Evolutionary conservation across 2,113 vertebrate species (phyloP).

Genomic region (Xiphophorus maculatus): DNA sequence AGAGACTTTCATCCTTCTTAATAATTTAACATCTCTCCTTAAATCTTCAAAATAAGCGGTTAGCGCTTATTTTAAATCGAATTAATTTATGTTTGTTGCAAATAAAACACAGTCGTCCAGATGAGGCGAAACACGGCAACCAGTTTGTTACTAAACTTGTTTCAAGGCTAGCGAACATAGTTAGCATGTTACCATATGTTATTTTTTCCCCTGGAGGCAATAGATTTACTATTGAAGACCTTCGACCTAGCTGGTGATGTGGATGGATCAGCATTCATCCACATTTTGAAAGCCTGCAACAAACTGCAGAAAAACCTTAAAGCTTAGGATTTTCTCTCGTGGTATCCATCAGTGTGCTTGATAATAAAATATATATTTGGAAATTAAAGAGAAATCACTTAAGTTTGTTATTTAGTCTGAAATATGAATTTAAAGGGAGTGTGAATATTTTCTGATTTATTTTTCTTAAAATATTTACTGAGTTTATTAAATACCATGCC

Average conservation of each 20-base stretch:
- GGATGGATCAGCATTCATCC: background rate
- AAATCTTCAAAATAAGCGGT: background rate
- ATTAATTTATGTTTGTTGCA: background rate
- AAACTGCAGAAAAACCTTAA: background rate
- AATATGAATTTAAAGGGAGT: background rate
- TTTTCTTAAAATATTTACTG: background rate
- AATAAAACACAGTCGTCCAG: background rate
- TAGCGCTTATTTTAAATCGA: fast-evolving
- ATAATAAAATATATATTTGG: background rate
- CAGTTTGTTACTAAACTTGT: background rate
- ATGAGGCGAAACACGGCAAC: background rate
- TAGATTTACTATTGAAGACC: background rate
- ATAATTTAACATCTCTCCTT: background rate
- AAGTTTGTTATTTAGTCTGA: too few species aligned
- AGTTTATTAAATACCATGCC: background rate
- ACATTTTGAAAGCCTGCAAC: background rate
- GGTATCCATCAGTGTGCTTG: background rate
- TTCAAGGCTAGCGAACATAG: background rate
- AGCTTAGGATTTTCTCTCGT: background rate
- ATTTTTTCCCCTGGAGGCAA: background rate
- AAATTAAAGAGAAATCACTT: background rate
- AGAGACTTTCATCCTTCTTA: conserved; percentile 25
- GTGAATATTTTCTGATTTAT: background rate
- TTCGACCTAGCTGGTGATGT: background rate
- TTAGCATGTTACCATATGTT: background rate